Conservation (phyloP, 1,140 invertebrate species). For the Neodiprion fabricii region DNA sequence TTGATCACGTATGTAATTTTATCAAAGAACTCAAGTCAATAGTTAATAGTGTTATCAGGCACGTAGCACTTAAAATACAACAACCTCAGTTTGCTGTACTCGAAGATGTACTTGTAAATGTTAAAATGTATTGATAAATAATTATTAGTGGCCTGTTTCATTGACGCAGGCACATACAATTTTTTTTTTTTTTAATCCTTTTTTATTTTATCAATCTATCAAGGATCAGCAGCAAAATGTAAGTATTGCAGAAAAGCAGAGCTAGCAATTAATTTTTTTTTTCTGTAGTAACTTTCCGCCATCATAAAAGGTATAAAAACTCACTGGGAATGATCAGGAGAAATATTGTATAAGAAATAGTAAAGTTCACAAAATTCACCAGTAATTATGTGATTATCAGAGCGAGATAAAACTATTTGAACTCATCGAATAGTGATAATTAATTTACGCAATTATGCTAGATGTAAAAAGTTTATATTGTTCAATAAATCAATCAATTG, state of each 20-base stretch:
- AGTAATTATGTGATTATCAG: no score
- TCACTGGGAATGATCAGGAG: background rate
- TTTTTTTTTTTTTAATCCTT: slow-evolving; percentile 12
- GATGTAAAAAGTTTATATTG: no score
- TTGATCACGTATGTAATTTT: background rate
- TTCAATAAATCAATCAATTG: no score
- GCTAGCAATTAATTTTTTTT: background rate
- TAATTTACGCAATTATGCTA: no score
- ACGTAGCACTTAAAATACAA: slow-evolving; percentile 1
- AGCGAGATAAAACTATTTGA: no score
- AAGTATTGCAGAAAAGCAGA: slow-evolving; percentile 12
- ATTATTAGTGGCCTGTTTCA: background rate
- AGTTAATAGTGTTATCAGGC: background rate
- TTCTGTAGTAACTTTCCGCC: background rate
- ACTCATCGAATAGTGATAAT: no score
- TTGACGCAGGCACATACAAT: slow-evolving; percentile 29
- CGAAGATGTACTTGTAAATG: background rate
- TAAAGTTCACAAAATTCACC: no score
- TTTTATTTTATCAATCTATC: slow-evolving; percentile 9
- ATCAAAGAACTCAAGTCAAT: background rate
- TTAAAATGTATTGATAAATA: background rate
- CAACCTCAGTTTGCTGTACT: background rate
- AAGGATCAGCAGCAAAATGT: slow-evolving; percentile 6
- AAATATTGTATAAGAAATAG: no score
- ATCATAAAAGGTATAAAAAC: background rate